Evolutionary conservation across 2,888 invertebrate species (phyloP).

Genomic region (Thera obeliscata): DNA sequence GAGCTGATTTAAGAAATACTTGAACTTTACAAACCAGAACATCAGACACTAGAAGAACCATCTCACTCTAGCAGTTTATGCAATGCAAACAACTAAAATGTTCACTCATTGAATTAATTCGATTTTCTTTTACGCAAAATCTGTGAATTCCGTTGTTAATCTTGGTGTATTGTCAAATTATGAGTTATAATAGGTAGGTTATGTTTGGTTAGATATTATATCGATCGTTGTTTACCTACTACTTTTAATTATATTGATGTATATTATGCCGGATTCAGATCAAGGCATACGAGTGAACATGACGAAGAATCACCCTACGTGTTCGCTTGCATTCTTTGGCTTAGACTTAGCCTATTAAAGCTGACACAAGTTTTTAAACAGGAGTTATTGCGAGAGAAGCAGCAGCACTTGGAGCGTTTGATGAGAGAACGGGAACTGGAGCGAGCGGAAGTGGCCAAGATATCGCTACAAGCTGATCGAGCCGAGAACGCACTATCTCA

Average conservation of each 20-base stretch:
- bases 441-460: conserved; percentile 93
- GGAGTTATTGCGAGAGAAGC: conserved; percentile 97
- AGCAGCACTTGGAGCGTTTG: conserved; percentile 96
- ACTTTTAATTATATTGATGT: no score
- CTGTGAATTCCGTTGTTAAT: conserved; percentile 4
- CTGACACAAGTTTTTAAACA: conserved; percentile 57
- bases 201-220: no score
- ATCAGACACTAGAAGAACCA: background rate
- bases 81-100: background rate
- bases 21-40: no score
- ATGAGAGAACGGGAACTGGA: conserved; percentile 96
- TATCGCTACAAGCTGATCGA: conserved; percentile 91
- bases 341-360: background rate
- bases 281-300: background rate
- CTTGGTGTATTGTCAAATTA: conserved; percentile 28
- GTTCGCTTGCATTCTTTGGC: background rate
- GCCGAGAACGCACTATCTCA: conserved; percentile 87
- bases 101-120: background rate
- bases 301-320: background rate
- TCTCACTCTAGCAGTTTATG: background rate
- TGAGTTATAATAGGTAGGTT: background rate
- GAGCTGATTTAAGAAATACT: no score
- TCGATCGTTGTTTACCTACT: no score
- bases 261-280: background rate
- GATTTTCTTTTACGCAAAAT: background rate